phyloP scores from a whole-genome alignment of 2,888 invertebrate genomes.

The Drosophila meridionalis region DNA sequence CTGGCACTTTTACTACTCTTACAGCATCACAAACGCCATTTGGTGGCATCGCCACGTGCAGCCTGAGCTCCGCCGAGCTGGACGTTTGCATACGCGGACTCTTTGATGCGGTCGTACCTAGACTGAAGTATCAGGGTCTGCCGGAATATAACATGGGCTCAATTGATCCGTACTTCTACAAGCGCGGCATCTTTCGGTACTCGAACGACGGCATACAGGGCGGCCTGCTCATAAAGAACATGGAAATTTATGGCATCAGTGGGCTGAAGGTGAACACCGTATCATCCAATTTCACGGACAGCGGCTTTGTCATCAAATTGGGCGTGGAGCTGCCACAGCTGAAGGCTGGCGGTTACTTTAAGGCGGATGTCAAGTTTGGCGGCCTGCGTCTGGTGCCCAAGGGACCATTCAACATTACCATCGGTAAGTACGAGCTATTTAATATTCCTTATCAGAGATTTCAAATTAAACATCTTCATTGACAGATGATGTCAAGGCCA shows the following conservation, averaged over 20 bases:
- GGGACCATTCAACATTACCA: constrained; percentile 87
- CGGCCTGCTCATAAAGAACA: constrained; percentile 82
- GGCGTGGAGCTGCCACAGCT: constrained; percentile 87
- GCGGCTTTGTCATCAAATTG: constrained; percentile 87
- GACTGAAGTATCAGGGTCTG: constrained; percentile 74
- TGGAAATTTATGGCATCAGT: constrained; percentile 87
- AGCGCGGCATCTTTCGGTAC: constrained; percentile 83
- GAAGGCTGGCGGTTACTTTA: constrained; percentile 87
- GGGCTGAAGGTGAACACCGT: constrained; percentile 86
- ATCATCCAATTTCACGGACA: constrained; percentile 86
- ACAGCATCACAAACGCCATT: constrained; percentile 29
- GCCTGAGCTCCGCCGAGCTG: constrained; percentile 86
- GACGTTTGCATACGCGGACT: constrained; percentile 87
- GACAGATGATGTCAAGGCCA: constrained; percentile 79
- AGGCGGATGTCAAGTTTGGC: constrained; percentile 88
- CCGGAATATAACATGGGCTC: constrained; percentile 75
- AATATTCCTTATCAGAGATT: neutral
- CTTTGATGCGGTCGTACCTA: constrained; percentile 85
- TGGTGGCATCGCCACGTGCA: constrained; percentile 84
- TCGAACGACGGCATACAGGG: constrained; percentile 83
- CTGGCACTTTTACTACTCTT: constrained; percentile 52
- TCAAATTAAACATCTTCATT: neutral
- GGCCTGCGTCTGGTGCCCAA: constrained; percentile 87
- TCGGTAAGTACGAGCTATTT: constrained; percentile 86
- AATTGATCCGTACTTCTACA: constrained; percentile 82